Conservation (phyloP, 2,113 vertebrate genomes). For the Corythaixoides concolor region DNA sequence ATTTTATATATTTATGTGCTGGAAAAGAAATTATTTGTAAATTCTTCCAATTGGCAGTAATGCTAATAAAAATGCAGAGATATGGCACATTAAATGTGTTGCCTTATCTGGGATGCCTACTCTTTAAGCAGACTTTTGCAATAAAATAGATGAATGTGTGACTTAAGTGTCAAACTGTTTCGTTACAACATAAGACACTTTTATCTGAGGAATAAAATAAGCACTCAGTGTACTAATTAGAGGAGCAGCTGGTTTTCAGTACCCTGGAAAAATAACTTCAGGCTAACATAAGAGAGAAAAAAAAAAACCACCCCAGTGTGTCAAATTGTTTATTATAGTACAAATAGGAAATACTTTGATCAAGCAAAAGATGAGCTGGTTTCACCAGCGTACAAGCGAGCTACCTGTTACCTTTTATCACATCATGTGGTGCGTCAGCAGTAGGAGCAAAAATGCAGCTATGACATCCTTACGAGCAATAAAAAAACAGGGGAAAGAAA, state of each 20-base stretch:
- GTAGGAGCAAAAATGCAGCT: neutral
- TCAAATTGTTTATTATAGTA: slow-evolving; percentile 4
- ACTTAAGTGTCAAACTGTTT: slow-evolving; percentile 49
- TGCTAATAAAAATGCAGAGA: neutral
- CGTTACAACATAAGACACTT: neutral
- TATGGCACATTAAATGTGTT: slow-evolving; percentile 38
- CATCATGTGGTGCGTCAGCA: neutral
- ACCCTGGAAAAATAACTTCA: slow-evolving; percentile 34
- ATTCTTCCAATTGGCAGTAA: slow-evolving; percentile 23
- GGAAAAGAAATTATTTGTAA: slow-evolving; percentile 18
- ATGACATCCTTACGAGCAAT: neutral
- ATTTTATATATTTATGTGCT: slow-evolving; percentile 2
- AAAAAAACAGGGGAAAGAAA: neutral
- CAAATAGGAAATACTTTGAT: neutral
- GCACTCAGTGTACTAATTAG: slow-evolving; percentile 46
- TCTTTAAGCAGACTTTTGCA: neutral
- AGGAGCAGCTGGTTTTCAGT: slow-evolving; percentile 47
- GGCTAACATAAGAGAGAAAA: neutral
- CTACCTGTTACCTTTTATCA: neutral
- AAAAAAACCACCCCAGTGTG: neutral
- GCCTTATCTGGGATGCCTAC: neutral
- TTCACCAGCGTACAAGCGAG: neutral
- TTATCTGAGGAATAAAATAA: slow-evolving; percentile 47
- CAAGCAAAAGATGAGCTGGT: neutral
- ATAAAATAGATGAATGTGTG: slow-evolving; percentile 48